Percentiles rank a stretch among this genome's conserved stretches.
Evolutionary conservation across 2,797 vertebrate genomes (phyloP).

Genomic region (Euphonia xanthogaster): DNA sequence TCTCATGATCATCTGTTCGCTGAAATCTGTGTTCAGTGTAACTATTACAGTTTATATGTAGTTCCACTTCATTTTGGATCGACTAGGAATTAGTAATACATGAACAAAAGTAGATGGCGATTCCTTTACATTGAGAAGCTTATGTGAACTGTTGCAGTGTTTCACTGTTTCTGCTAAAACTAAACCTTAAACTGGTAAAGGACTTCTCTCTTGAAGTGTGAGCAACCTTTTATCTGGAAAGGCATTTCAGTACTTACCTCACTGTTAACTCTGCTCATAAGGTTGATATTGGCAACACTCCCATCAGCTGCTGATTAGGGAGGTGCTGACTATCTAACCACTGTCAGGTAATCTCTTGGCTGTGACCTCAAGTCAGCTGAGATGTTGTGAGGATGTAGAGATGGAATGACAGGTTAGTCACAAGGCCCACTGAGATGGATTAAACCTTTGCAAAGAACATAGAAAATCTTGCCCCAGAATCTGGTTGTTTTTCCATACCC

Average conservation of each 20-base stretch:
- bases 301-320: neutral
- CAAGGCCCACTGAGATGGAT: neutral
- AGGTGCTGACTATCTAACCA: neutral
- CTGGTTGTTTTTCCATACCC: neutral
- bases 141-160: neutral
- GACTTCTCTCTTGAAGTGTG: neutral
- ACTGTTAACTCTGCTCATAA: neutral
- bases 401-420: neutral
- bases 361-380: neutral
- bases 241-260: neutral
- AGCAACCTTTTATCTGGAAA: neutral
- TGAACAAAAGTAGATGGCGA: neutral
- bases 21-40: neutral
- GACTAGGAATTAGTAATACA: neutral
- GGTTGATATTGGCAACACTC: neutral
- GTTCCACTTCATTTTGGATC: neutral
- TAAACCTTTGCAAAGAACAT: neutral
- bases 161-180: neutral
- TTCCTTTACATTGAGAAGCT: neutral
- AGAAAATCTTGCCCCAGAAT: neutral
- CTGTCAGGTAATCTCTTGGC: neutral
- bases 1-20: neutral
- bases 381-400: neutral
- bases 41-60: neutral
- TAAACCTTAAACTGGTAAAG: neutral